Conservation (phyloP, 2,797 vertebrate genomes). For the Catostomus latipinnis region DNA sequence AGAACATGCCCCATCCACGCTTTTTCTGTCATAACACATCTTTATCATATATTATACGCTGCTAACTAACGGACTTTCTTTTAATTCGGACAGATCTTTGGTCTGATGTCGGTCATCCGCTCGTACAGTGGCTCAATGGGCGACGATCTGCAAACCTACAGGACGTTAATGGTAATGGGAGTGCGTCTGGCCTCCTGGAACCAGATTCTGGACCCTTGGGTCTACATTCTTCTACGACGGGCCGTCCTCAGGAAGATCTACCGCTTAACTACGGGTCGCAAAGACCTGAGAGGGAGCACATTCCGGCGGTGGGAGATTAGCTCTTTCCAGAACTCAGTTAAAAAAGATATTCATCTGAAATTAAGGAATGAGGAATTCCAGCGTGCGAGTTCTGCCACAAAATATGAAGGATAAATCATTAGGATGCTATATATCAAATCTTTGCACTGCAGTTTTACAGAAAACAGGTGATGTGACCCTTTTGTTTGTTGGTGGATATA, state of each 20-base stretch:
- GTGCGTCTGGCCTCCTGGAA: slow-evolving; percentile 90
- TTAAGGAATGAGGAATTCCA: slow-evolving; percentile 50
- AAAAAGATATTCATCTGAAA: slow-evolving; percentile 73
- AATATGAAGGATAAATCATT: not conserved
- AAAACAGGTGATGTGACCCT: not conserved
- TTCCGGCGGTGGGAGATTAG: slow-evolving; percentile 83
- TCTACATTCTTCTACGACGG: slow-evolving; percentile 90
- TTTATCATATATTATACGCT: too few species aligned
- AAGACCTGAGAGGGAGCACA: slow-evolving; percentile 72
- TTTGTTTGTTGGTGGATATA: not conserved
- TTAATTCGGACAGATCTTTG: slow-evolving; percentile 77
- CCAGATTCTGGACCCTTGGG: slow-evolving; percentile 94
- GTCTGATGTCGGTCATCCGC: slow-evolving; percentile 77
- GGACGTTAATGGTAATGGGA: slow-evolving; percentile 77
- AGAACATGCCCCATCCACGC: too few species aligned
- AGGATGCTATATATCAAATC: not conserved
- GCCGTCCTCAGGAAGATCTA: slow-evolving; percentile 87
- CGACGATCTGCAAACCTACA: slow-evolving; percentile 65
- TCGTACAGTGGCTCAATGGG: slow-evolving; percentile 65
- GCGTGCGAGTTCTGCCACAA: not conserved
- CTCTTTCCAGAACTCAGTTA: slow-evolving; percentile 83
- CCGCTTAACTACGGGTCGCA: slow-evolving; percentile 76
- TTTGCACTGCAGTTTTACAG: not conserved
- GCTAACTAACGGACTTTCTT: not conserved
- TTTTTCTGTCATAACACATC: too few species aligned